Evolutionary conservation across 1,140 invertebrate species (phyloP), one percentile per base, ranked within the genome.

Genomic region (Cotesia chilonis): DNA sequence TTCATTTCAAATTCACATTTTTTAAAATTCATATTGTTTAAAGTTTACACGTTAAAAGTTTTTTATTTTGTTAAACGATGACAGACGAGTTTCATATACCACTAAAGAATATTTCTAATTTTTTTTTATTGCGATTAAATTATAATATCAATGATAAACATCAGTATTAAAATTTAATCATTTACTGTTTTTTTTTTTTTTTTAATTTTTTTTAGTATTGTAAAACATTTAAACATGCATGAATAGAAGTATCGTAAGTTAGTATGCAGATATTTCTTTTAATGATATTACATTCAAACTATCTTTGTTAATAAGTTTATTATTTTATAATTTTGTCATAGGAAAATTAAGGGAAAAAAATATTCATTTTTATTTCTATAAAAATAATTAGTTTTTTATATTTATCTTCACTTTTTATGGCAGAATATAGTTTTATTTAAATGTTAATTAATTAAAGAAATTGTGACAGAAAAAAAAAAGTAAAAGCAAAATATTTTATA

Each of bases 41-140:
- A 60, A 14, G 10, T 70, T 5, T 61, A 35, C 37, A 67, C 7
- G 14, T 35, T 36, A 36, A 66, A 68, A 61, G n/a, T 20, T 55
- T 66, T 37, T 54, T 60, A 41, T 51, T 63, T 63, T 71, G 61
- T 59, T 57, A 59, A 59, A 28, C 28, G 28, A 28, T 28, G 28
- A 28, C 2, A 28, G 28, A 28, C 28, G 28, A 28, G 28, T 28
- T 47, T 9, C 10, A 47, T 47, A 7, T 47, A 47, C 10, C 67
- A 59, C 64, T 36, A 69, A 61, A 61, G 55, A 60, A 41, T 55
- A 54, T 52, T 5, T 63, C 61, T 54, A 17, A 4, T 17, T 67
- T 63, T 63, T 67, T 65, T 65, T 65, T 57, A 20, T 52, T 59
- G 20, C 35, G 28, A 12, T n/a, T 70, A 59, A 38, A 12, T 57